These are phyloP conservation scores for Leptopilina syphax DNA, from an alignment of 2,888 invertebrate species.

Conservation along the genomic window DNA sequence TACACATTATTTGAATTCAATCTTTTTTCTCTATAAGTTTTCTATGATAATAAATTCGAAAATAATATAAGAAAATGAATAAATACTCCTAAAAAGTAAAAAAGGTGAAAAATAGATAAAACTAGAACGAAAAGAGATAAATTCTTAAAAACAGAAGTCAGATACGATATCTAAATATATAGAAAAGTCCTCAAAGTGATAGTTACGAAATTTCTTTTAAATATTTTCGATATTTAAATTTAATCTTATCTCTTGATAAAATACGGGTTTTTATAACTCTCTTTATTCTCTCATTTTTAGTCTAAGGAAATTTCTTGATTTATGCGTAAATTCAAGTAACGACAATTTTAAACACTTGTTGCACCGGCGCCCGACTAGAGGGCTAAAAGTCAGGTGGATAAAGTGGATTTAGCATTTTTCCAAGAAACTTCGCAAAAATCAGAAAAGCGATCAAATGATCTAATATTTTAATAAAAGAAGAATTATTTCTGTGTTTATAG, in stretches of 20 bases:
- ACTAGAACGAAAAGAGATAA: too few species aligned
- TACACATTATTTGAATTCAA: not conserved
- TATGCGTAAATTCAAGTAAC: constrained; percentile 13
- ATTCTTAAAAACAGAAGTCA: too few species aligned
- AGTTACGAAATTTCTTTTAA: too few species aligned
- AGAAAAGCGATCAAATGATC: not conserved
- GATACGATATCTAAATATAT: too few species aligned
- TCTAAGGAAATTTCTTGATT: not conserved
- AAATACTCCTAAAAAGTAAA: too few species aligned
- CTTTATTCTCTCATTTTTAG: not conserved
- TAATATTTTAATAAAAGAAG: not conserved
- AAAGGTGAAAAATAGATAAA: too few species aligned
- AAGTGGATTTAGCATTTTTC: not conserved
- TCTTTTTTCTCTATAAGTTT: not conserved
- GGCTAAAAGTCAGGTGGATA: not conserved
- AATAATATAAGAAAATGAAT: too few species aligned
- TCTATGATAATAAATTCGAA: not conserved
- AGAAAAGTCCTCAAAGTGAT: too few species aligned
- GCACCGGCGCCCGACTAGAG: constrained; percentile 10
- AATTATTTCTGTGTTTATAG: not conserved
- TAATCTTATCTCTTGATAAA: too few species aligned
- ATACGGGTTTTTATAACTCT: not conserved
- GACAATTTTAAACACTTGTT: constrained; percentile 36
- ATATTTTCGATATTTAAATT: too few species aligned
- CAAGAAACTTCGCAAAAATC: not conserved